phyloP scores from a whole-genome alignment of 2,113 vertebrate species.

The Lepisosteus oculatus region DNA sequence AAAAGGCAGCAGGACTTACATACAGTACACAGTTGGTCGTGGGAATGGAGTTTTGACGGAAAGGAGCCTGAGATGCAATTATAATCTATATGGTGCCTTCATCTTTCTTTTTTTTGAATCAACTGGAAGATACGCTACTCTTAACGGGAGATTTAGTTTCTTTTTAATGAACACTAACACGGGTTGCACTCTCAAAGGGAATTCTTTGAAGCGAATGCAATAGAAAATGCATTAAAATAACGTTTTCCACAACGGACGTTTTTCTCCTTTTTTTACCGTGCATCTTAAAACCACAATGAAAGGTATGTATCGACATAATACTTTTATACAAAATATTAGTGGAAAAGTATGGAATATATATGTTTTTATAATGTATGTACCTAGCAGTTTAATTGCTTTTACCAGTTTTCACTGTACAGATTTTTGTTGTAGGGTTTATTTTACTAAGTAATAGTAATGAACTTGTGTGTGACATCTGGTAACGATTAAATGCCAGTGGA shows the following conservation, averaged over 20 bases:
- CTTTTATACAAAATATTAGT: not conserved
- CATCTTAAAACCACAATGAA: slow-evolving; percentile 62
- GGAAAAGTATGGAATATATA: not conserved
- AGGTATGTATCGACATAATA: slow-evolving; percentile 46
- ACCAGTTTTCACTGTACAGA: slow-evolving; percentile 8
- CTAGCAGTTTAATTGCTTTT: not conserved
- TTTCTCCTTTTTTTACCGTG: slow-evolving; percentile 49
- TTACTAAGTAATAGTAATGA: slow-evolving; percentile 24
- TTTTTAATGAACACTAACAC: not conserved
- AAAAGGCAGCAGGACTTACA: not conserved
- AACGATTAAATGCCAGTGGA: slow-evolving; percentile 72
- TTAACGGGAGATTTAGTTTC: not conserved
- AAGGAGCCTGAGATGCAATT: slow-evolving; percentile 27
- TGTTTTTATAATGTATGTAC: slow-evolving; percentile 4
- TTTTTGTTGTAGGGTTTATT: slow-evolving; percentile 51
- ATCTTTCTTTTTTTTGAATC: not conserved
- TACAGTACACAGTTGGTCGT: not conserved
- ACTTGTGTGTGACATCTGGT: slow-evolving; percentile 76
- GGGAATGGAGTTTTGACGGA: slow-evolving; percentile 47
- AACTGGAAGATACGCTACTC: not conserved
- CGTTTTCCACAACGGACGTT: slow-evolving; percentile 31
- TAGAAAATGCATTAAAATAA: slow-evolving; percentile 58
- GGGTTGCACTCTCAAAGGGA: not conserved
- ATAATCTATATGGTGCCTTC: not conserved
- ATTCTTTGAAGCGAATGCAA: slow-evolving; percentile 41